phyloP scores from a whole-genome alignment of 2,113 vertebrate species.

The Laticauda colubrina region DNA sequence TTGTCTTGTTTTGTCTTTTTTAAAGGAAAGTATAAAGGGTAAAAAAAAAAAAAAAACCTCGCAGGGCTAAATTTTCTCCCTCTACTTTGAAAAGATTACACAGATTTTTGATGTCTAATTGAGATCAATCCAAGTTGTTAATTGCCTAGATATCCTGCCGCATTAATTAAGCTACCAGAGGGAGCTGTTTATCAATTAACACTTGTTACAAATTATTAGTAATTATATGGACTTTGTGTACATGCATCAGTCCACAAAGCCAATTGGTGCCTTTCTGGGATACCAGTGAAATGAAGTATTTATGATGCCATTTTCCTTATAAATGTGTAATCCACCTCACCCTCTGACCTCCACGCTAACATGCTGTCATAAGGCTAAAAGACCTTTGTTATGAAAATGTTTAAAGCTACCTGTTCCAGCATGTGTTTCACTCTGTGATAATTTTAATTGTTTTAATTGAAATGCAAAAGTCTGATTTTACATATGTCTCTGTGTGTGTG shows the following conservation, averaged over 20 bases:
- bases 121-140: conserved; percentile 87
- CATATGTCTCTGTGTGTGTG: conserved; percentile 79
- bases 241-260: conserved; percentile 64
- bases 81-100: conserved; percentile 79
- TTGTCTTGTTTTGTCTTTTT: conserved; percentile 56
- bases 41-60: conserved; percentile 78
- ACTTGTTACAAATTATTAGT: conserved; percentile 88
- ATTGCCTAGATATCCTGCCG: conserved; percentile 76
- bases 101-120: conserved; percentile 86
- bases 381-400: conserved; percentile 39
- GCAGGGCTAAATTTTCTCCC: conserved; percentile 75
- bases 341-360: conserved; percentile 12
- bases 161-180: conserved; percentile 85
- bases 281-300: conserved; percentile 45
- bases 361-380: conserved; percentile 28
- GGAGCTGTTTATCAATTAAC: conserved; percentile 88
- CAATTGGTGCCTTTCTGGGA: conserved; percentile 54
- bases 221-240: conserved; percentile 78
- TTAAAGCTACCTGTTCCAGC: conserved; percentile 76
- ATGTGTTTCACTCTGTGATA: conserved; percentile 76
- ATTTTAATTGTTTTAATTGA: conserved; percentile 87
- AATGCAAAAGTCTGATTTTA: conserved; percentile 84
- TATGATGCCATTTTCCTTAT: conserved; percentile 41
- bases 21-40: conserved; percentile 47
- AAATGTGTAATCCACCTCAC: neutral